Evolutionary conservation across 1,140 invertebrate genomes (phyloP), one percentile per base, ranked within the genome.

Genomic region (Lanistes nyassanus): DNA sequence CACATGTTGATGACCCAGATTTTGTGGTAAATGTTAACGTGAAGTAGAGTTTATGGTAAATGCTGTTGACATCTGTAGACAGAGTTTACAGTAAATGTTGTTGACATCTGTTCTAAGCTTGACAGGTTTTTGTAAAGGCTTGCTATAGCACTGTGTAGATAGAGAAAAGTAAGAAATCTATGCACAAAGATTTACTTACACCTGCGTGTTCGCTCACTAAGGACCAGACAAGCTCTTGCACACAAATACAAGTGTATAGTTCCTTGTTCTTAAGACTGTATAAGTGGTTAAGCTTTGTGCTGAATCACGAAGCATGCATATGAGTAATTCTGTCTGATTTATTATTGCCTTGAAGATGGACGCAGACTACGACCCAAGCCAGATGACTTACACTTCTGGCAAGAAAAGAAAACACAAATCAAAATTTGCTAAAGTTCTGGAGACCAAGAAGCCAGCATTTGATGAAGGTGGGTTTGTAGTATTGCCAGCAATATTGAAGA

Each of bases 11-110:
- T 89, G 94, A 95, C 91, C 92, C 93, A 67, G 91, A 95, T 85
- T 96, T 96, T 82, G 94, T 93, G 92, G 94, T 94, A 89, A 90
- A 89, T 85, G 55, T 68, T 74, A 39, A 47, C 42, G 96, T 89
- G 94, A 95, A 91, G 92, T 93, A 67, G 91, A 94, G 85, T 96
- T 96, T 82, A 94, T 93, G 92, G 94, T 94, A 89, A 90, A 89
- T 85, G 55, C 66, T 74, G 64, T 47, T 9, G 42, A 16, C 19
- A 47, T 1, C 42, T 60, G 23, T 60, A n/a, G 1, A 60, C 11
- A 26, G 11, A 26, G 1, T 26, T 31, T 60, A 31, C 13, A 60
- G 56, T 60, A 31, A 53, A 23, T 53, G 51, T 53, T 13, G 13
- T 53, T 13, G 13, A 23, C 51, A 13, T 53, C 23, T 53, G 51